A percentile compares a stretch with the other conserved stretches of the same genome.
Conservation (phyloP, 2,888 invertebrate species). For the Trichopria drosophilae region DNA sequence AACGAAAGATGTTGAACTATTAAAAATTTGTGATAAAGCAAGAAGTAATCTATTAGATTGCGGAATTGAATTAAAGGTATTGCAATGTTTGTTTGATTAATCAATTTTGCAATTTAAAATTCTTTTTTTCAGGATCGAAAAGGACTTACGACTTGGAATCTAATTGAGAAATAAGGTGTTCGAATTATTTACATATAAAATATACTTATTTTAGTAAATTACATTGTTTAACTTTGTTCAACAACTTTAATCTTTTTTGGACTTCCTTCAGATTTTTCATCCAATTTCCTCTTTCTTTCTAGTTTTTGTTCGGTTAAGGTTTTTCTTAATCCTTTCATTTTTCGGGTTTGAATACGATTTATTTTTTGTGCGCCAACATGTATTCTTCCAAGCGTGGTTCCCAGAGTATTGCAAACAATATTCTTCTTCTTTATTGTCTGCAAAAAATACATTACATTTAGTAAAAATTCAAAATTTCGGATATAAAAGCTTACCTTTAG, state of each 20-base stretch:
- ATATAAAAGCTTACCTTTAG: conserved; percentile 62
- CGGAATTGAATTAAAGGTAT: conserved; percentile 71
- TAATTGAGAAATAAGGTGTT: conserved; percentile 1
- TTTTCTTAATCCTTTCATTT: conserved; percentile 86
- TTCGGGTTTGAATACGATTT: conserved; percentile 81
- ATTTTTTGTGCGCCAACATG: conserved; percentile 92
- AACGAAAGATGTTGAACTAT: conserved; percentile 64
- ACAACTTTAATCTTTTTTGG: conserved; percentile 36
- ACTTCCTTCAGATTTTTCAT: conserved; percentile 44
- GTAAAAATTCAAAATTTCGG: background rate
- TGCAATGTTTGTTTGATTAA: background rate
- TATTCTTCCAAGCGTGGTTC: conserved; percentile 86
- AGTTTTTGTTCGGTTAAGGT: conserved; percentile 70
- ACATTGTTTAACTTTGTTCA: conserved; percentile 20
- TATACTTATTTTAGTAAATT: background rate
- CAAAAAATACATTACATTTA: conserved; percentile 8
- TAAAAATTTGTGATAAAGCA: conserved; percentile 70
- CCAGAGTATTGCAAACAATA: conserved; percentile 81
- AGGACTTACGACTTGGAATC: conserved; percentile 25
- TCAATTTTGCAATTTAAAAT: conserved; percentile 7
- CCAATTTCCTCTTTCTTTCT: conserved; percentile 63
- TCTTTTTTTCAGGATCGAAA: conserved; percentile 18
- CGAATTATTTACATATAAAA: conserved; percentile 4
- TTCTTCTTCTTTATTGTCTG: conserved; percentile 87
- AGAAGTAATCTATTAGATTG: conserved; percentile 66